Evolutionary conservation across 2,113 vertebrate species (phyloP), one percentile per base, ranked within the genome.

Genomic region (Pelobates fuscus): DNA sequence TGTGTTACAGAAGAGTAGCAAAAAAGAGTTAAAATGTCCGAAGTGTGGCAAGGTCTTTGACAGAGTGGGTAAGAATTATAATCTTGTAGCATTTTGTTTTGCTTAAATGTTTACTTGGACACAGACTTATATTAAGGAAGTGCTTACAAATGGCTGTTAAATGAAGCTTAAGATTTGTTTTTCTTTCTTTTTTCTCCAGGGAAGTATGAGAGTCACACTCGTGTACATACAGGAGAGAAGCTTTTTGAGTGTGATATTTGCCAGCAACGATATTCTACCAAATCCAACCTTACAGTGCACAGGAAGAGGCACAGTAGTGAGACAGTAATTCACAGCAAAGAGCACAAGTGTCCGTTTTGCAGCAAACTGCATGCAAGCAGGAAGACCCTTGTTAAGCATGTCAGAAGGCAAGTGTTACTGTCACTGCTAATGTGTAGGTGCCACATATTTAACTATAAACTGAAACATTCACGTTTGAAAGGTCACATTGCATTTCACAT

Each of bases 211-310:
- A 98, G 95, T 83, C 97, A 99, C 79, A 96, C 95, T 3, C 88
- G 96, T 64, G 97, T 98, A 6, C 97, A 99, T 89, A 99, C 96
- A 0, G 95, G 96, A 37, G 97, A 99, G 84, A 99, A 98, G 76
- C 97, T 96, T 5, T 98, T 98, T 87, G 94, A 98, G 81, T 99
- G 97, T 86, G 96, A 99, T 80, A 85, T 99, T 81, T 99, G 97
- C 84, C 93, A 94, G 18, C 95, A 98, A 86, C 91, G 93, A 74
- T 99, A 98, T 85, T 98, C 97, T 12, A 99, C 97, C 7, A 99
- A 99, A 86, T 99, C 96, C 67, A 98, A 98, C 89, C 90, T 99
- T 82, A 98, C 94, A 0, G 95, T 96, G 18, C 97, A 99, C 89
- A 95, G 93, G 80, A 98, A 97, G 87, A 96, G 96, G 68, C 97